Base-by-base conservation (phyloP, 37 sponge, comb jelly and placozoan species). In the Ephydatia muelleri region DNA sequence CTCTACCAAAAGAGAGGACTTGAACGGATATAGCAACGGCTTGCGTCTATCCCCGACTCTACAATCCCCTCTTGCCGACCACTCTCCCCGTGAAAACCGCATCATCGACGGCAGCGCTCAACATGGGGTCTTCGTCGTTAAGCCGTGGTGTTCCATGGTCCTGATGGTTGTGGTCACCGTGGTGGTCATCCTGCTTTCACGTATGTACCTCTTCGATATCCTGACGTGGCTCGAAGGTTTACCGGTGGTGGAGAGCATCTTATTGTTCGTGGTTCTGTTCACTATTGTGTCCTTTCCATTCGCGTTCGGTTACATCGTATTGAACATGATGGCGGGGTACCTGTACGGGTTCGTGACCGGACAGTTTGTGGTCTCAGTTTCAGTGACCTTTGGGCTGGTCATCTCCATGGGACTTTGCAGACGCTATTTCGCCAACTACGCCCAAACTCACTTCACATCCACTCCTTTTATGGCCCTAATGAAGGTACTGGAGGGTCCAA, bases 291-390 rank as follows among this genome's bases (percentile, higher is more conserved):
- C 96, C 32, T 90, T 98, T 36, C 98, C 98, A 19, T 84, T 96
- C 77, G 83, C 92, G 28, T 93, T 93, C 84, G 98, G 98, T 34
- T 98, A 94, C 77, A 82, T 98, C 75, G 85, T 95, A 49, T 76
- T 95, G 23, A 98, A 98, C 85, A 72, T 95, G 65, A 92, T 94
- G 32, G 92, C 91, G 35, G 98, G 98, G 0, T 98, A 96, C 80
- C 67, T 98, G 66, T 96, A 98, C 81, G 98, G 98, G 33, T 85
- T 95, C 68, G 66, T 88, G 47, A 49, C 81, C 32, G 98, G 98
- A 32, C 83, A 92, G 79, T 22, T 94, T 9, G 82, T 98, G 12
- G 93, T 98, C 28, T 83, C 82, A 73, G 48, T 92, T 2, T 91
- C 92, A 43, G 96, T 94, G 69, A 57, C 81, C 4, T 38, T 88